Percentiles rank a stretch among this genome's conserved stretches.
phyloP scores from a whole-genome alignment of 2,888 invertebrate species.

The Xanthorhoe designata region DNA sequence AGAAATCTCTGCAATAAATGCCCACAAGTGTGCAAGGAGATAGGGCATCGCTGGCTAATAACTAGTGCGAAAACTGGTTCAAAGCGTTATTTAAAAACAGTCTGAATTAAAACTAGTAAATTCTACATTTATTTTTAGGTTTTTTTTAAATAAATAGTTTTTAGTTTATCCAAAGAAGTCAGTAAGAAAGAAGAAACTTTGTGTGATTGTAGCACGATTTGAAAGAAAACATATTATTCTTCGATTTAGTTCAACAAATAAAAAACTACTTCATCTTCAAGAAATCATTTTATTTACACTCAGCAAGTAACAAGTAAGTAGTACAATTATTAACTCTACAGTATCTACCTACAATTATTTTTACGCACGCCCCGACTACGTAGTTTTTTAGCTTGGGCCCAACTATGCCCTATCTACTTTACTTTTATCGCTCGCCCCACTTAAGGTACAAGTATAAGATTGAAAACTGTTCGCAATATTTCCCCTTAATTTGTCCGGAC shows the following conservation, averaged over 20 bases:
- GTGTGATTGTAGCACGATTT: no score
- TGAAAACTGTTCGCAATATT: conserved; percentile 81
- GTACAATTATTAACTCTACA: no score
- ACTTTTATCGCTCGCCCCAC: conserved; percentile 82
- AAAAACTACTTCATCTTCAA: background rate
- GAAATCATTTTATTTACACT: no score
- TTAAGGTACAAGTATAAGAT: conserved; percentile 77
- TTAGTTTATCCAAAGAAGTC: no score
- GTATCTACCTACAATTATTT: no score
- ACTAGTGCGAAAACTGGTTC: background rate
- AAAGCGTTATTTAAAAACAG: background rate
- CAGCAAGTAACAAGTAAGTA: no score
- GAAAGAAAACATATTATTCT: no score
- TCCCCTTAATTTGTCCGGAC: conserved; percentile 72
- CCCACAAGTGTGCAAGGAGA: conserved; percentile 73
- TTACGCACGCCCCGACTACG: background rate
- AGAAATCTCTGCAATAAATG: conserved; percentile 83
- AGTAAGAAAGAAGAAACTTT: no score
- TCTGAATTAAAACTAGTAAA: no score
- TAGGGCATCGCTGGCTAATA: background rate
- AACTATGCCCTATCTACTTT: conserved; percentile 10
- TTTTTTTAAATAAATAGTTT: no score
- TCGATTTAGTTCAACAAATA: no score
- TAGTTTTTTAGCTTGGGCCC: background rate
- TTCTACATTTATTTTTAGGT: no score